A percentile compares a stretch with the other conserved stretches of the same genome.
Evolutionary conservation across 2,888 invertebrate genomes (phyloP).

Genomic region (Hoplodrina ambigua): DNA sequence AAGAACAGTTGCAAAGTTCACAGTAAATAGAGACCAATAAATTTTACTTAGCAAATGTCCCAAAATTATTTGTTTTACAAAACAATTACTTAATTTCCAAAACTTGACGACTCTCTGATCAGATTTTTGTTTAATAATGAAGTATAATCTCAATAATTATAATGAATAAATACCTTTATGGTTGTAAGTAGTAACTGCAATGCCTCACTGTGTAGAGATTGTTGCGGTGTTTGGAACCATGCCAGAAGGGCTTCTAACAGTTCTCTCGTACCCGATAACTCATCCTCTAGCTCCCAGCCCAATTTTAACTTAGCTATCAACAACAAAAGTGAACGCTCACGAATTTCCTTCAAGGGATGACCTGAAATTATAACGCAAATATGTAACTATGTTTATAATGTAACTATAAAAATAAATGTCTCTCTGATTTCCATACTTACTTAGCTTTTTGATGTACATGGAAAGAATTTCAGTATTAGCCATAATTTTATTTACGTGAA

Average conservation of each 20-base stretch:
- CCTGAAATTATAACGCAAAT: conserved; percentile 74
- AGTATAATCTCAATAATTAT: neutral
- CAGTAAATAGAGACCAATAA: too few species aligned
- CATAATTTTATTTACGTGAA: conserved; percentile 51
- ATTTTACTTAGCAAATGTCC: too few species aligned
- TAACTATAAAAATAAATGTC: neutral
- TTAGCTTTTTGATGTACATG: conserved; percentile 80
- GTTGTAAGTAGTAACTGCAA: conserved; percentile 89
- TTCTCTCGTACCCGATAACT: conserved; percentile 90
- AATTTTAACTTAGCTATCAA: conserved; percentile 91
- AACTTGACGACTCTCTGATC: too few species aligned
- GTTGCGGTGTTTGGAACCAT: conserved; percentile 91
- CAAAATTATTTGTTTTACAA: too few species aligned
- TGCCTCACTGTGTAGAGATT: conserved; percentile 89
- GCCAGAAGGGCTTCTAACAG: conserved; percentile 90
- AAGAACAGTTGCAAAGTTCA: neutral
- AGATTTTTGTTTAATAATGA: too few species aligned
- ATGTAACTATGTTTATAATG: neutral
- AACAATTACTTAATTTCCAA: too few species aligned
- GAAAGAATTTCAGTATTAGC: conserved; percentile 63
- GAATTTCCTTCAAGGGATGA: conserved; percentile 90
- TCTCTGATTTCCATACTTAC: conserved; percentile 64
- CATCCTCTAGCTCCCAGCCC: conserved; percentile 91
- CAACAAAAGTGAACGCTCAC: conserved; percentile 88
- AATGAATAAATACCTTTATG: conserved; percentile 85